Conservation (phyloP, 2,888 invertebrate species). For the Oxytorus armatus region DNA sequence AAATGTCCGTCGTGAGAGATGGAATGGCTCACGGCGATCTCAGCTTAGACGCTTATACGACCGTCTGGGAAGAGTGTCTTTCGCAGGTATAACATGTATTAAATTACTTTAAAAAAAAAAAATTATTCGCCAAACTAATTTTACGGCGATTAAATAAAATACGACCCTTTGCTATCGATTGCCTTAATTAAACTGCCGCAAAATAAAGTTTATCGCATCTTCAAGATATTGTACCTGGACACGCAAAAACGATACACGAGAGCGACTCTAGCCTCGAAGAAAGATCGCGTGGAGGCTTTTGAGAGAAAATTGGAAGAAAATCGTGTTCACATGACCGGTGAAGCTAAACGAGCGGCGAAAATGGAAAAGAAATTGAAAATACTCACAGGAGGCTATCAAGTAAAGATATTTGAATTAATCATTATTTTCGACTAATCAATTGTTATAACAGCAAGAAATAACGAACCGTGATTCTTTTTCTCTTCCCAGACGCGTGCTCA, state of each 20-base stretch:
- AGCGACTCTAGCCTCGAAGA: conserved; percentile 97
- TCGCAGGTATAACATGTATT: conserved; percentile 88
- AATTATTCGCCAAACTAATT: not conserved
- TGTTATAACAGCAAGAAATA: no score
- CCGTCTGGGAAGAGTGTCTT: conserved; percentile 99
- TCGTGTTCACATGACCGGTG: conserved; percentile 97
- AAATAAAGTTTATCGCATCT: not conserved
- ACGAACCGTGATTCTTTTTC: conserved; percentile 39
- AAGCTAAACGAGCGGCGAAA: conserved; percentile 98
- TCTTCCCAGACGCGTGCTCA: conserved; percentile 89
- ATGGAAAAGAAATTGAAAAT: conserved; percentile 99
- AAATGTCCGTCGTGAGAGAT: conserved; percentile 95
- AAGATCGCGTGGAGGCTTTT: conserved; percentile 96
- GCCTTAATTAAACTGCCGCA: no score
- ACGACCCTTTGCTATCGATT: no score
- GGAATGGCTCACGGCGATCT: conserved; percentile 99
- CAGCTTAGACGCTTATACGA: conserved; percentile 95
- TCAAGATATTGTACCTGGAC: conserved; percentile 94
- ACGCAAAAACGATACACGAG: conserved; percentile 96
- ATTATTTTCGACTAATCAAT: no score
- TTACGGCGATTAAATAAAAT: not conserved
- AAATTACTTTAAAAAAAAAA: not conserved
- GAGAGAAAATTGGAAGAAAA: conserved; percentile 97
- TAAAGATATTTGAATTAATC: conserved; percentile 73
- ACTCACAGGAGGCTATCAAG: conserved; percentile 96